Conservation (phyloP, 2,888 invertebrate species). For the Lutraria lutraria region DNA sequence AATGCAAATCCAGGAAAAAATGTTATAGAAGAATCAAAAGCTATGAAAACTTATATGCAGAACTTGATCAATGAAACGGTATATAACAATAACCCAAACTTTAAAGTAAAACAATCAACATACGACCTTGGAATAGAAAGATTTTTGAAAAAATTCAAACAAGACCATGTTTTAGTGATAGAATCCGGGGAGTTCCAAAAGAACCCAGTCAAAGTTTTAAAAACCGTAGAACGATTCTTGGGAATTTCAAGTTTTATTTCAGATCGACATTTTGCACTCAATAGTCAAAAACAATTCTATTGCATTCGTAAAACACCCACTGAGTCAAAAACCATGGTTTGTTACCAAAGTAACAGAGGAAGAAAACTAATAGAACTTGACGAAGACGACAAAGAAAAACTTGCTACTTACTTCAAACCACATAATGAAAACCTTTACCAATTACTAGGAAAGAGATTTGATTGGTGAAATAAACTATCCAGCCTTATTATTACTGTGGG, state of each 20-base stretch:
- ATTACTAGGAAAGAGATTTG: neutral
- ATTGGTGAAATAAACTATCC: neutral
- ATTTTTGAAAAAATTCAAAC: neutral
- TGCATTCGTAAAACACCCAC: neutral
- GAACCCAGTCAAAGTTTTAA: neutral
- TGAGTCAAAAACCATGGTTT: neutral
- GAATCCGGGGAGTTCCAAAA: neutral
- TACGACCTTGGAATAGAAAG: neutral
- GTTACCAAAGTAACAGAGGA: neutral
- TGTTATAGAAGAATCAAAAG: neutral
- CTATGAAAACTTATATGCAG: neutral
- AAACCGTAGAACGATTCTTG: neutral
- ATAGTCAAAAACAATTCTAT: neutral
- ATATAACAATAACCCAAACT: neutral
- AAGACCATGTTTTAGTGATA: neutral
- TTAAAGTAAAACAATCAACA: neutral
- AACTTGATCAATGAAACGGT: neutral
- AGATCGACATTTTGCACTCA: neutral
- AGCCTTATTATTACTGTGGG: too few relatives aligned
- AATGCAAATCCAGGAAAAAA: neutral
- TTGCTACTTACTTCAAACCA: neutral
- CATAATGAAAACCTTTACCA: neutral
- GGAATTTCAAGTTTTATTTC: neutral
- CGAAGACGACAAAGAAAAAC: neutral
- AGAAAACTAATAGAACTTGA: neutral